Evolutionary conservation across 2,797 vertebrate species (phyloP).

Genomic region (Eleutherodactylus coqui): DNA sequence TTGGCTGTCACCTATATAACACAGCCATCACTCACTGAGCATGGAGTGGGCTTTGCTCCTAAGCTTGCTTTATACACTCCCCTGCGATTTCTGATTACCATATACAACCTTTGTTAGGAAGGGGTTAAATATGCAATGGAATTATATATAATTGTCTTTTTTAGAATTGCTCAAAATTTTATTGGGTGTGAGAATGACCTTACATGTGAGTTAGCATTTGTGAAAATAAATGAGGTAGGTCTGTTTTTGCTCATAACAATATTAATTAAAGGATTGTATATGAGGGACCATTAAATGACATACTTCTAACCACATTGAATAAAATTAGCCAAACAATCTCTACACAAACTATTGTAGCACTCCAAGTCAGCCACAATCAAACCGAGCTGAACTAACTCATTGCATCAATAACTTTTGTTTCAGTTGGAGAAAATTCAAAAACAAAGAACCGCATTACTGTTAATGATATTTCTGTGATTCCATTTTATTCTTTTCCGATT

Average conservation of each 20-base stretch:
- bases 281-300: slow-evolving; percentile 15
- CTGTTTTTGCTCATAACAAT: background rate
- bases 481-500: background rate
- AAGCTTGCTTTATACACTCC: no score
- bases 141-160: background rate
- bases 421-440: background rate
- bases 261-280: background rate
- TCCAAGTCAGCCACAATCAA: slow-evolving; percentile 42
- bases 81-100: no score
- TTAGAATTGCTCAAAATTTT: slow-evolving; percentile 17
- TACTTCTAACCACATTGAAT: slow-evolving; percentile 28
- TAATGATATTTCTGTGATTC: slow-evolving; percentile 17
- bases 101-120: no score
- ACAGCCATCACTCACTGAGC: no score
- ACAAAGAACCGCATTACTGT: slow-evolving; percentile 17
- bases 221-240: no score
- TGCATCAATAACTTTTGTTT: slow-evolving; percentile 23
- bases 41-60: no score
- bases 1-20: no score
- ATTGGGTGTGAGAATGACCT: background rate
- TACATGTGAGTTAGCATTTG: background rate
- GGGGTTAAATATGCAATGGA: no score
- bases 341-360: slow-evolving; percentile 22
- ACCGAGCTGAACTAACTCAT: background rate
- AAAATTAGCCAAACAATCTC: background rate